Conservation (phyloP, 2,888 invertebrate species). For the Tethea ocularis region DNA sequence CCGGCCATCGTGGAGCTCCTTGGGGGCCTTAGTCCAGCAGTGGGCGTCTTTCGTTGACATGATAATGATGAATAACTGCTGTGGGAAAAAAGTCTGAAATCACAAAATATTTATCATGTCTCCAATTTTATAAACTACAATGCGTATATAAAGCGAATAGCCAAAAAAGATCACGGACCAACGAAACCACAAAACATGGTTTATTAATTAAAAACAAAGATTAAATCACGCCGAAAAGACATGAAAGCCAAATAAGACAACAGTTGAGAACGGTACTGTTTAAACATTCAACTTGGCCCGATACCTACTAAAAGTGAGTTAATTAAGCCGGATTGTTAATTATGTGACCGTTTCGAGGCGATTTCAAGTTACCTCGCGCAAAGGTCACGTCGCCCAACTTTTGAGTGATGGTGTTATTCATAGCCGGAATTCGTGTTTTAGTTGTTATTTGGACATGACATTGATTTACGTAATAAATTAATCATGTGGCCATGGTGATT, state of each 20-base stretch:
- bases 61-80: too few species aligned
- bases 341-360: background rate
- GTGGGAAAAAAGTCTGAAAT: too few species aligned
- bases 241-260: conserved; percentile 3
- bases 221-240: conserved; percentile 3
- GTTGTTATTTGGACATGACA: background rate
- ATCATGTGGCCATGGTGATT: too few species aligned
- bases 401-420: background rate
- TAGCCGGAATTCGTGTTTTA: background rate
- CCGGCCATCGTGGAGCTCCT: too few species aligned
- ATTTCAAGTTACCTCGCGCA: conserved; percentile 1
- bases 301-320: conserved; percentile 3
- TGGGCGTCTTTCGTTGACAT: too few species aligned
- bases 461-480: too few species aligned
- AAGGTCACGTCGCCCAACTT: background rate
- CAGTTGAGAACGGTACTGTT: conserved; percentile 1
- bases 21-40: too few species aligned
- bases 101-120: too few species aligned
- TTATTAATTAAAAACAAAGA: conserved; percentile 4
- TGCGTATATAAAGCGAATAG: too few species aligned
- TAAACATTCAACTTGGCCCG: background rate
- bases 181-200: background rate
- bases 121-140: too few species aligned
- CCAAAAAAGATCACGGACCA: background rate
- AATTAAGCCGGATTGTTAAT: conserved; percentile 2